Base-by-base conservation (phyloP, 2,113 vertebrate genomes). In the Pluvianellus socialis region DNA sequence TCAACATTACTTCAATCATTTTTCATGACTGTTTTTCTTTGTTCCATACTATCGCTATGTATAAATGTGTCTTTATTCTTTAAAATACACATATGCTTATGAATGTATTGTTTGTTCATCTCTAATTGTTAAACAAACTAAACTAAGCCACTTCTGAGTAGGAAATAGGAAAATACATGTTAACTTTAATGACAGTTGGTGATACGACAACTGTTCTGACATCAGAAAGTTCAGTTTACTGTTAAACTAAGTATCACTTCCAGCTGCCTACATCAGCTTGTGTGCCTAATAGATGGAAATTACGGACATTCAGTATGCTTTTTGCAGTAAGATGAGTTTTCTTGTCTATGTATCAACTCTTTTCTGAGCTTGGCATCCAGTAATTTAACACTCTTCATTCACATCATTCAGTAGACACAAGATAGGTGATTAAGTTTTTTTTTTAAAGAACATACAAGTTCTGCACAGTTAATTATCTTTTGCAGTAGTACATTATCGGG, bases 331-430 rank as follows among this genome's bases (percentile, higher is more conserved):
- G 58, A 96, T 94, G 95, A 85, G 63, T 91, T 95, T 97, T 94
- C 93, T 96, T 97, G 68, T 97, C 90, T 96, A 47, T 38, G 38
- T 68, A 95, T 93, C 91, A 97, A 92, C 26, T 94, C 62, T 80
- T 63, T 97, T 95, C 45, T 89, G 63, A 95, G 61, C 50, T 74
- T 92, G 90, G 63, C 87, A 97, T 82, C 63, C 65, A 96, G 38
- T 85, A 95, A 96, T 95, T 96, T 93, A 96, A 93, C 56, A 94
- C 35, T 95, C 97, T 97, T 96, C 67, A 96, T 40, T 84, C 77
- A 96, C 96, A 81, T 85, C 13, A 96, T 95, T 97, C 80, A 93
- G 21, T 61, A 74, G 77, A 83, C 74, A 76, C 32, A 90, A 95
- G 65, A 96, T 62, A 92, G 85, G 63, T 83, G 88, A 96, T 91